phyloP scores from a whole-genome alignment of 2,113 vertebrate species.

The Podarcis cretensis region DNA sequence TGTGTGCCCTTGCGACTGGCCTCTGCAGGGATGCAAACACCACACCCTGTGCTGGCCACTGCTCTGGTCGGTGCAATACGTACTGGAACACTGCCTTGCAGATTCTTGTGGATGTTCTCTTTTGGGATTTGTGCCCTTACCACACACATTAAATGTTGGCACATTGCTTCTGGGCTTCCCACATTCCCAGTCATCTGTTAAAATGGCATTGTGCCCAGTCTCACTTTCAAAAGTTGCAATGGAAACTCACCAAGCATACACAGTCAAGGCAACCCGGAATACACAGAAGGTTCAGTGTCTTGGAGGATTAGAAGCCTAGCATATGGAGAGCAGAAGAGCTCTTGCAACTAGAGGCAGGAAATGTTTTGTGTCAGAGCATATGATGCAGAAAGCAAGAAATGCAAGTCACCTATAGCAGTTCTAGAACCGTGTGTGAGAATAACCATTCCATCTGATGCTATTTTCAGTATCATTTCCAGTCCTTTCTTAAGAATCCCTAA shows the following conservation, averaged over 20 bases:
- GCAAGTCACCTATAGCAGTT: not conserved
- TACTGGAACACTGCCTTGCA: not conserved
- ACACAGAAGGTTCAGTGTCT: accelerated
- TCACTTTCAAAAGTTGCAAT: not conserved
- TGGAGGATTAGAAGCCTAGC: not conserved
- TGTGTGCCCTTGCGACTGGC: not conserved
- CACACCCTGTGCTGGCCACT: not conserved
- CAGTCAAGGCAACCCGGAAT: not conserved
- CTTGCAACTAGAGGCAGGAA: not conserved
- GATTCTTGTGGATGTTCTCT: constrained; percentile 37
- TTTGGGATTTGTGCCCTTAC: not conserved
- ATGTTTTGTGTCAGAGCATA: not conserved
- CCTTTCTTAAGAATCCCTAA: not conserved
- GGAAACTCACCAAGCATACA: constrained; percentile 13
- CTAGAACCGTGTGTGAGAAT: not conserved
- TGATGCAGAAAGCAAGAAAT: not conserved
- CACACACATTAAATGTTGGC: not conserved
- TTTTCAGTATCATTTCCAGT: not conserved
- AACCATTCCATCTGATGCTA: not conserved
- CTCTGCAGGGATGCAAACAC: not conserved
- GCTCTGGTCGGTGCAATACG: not conserved
- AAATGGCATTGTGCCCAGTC: not conserved
- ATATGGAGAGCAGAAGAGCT: accelerated
- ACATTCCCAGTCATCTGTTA: constrained; percentile 15
- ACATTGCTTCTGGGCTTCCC: not conserved